phyloP scores from a whole-genome alignment of 2,888 invertebrate genomes.

The Drosophila nr. perissopoda region DNA sequence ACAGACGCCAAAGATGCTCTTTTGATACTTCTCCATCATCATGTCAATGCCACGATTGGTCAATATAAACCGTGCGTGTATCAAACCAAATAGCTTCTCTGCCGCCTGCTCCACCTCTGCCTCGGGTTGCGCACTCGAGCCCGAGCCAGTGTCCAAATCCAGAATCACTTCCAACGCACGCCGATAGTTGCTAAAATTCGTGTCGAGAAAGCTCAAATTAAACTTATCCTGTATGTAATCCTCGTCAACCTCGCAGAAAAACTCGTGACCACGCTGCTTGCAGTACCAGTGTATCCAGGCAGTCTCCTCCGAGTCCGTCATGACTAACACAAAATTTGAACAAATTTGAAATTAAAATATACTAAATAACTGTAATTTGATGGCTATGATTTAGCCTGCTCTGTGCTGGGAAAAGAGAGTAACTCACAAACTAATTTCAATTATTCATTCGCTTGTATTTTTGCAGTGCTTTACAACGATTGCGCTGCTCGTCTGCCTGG shows the following conservation, averaged over 20 bases:
- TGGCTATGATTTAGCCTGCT: slow-evolving; percentile 18
- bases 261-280: slow-evolving; percentile 98
- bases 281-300: slow-evolving; percentile 99
- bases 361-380: slow-evolving; percentile 2
- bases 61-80: slow-evolving; percentile 99
- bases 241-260: slow-evolving; percentile 99
- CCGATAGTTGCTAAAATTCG: slow-evolving; percentile 99
- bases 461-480: slow-evolving; percentile 83
- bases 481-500: slow-evolving; percentile 81
- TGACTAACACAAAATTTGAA: slow-evolving; percentile 85
- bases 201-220: slow-evolving; percentile 99
- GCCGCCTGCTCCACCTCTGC: slow-evolving; percentile 99
- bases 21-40: slow-evolving; percentile 99
- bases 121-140: slow-evolving; percentile 97
- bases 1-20: slow-evolving; percentile 98
- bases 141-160: slow-evolving; percentile 90
- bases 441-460: not conserved
- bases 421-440: not conserved
- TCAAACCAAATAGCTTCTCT: slow-evolving; percentile 99
- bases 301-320: slow-evolving; percentile 99
- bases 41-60: slow-evolving; percentile 99
- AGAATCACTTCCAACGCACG: slow-evolving; percentile 99
- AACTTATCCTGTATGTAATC: slow-evolving; percentile 99
- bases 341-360: not conserved
- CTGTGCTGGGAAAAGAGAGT: too few relatives aligned